Evolutionary conservation across 2,888 invertebrate genomes (phyloP).

Genomic region (Tipula unca): DNA sequence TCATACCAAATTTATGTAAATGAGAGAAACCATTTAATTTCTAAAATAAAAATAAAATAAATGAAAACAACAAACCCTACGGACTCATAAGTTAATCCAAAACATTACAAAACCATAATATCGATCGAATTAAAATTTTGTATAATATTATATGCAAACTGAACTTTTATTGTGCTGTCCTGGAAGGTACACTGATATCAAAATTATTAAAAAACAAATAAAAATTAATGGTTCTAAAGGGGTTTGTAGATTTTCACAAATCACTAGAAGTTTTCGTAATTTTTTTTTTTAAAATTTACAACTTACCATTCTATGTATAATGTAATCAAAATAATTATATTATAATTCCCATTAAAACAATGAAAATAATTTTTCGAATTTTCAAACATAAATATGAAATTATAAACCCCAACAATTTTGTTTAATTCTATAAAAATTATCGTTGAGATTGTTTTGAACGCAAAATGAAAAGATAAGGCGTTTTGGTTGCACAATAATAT

Average conservation of each 20-base stretch:
- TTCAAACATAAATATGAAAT: too few relatives aligned
- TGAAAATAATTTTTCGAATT: too few relatives aligned
- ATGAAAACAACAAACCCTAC: neutral
- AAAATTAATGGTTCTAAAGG: neutral
- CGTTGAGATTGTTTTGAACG: too few relatives aligned
- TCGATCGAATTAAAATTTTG: neutral
- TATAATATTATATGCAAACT: neutral
- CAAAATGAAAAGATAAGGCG: too few relatives aligned
- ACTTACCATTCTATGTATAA: too few relatives aligned
- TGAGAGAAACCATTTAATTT: neutral
- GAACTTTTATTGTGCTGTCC: neutral
- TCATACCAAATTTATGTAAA: neutral
- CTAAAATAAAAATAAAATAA: too few relatives aligned
- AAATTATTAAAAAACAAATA: neutral
- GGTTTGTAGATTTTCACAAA: neutral
- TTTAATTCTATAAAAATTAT: too few relatives aligned
- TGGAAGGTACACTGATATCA: neutral
- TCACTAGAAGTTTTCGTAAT: neutral
- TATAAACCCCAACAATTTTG: too few relatives aligned
- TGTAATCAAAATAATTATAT: too few relatives aligned
- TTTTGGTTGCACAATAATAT: too few relatives aligned
- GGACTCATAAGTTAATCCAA: neutral
- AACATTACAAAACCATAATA: neutral
- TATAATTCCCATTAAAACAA: too few relatives aligned
- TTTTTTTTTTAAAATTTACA: too few relatives aligned